phyloP scores from a whole-genome alignment of 2,888 invertebrate species.

The Scaeva pyrastri region DNA sequence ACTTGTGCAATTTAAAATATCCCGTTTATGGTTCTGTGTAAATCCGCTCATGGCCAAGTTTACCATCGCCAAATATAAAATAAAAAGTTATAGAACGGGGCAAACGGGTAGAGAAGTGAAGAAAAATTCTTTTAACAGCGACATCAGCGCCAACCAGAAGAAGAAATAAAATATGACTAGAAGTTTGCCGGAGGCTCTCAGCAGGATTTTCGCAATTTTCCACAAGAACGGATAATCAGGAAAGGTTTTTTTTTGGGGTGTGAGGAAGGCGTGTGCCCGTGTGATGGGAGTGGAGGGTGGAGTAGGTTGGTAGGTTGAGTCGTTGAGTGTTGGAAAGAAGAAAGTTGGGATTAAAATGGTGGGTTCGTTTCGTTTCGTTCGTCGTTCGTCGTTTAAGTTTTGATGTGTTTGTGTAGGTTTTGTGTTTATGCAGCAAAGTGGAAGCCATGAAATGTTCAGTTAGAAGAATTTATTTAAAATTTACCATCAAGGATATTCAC shows the following conservation, averaged over 20 bases:
- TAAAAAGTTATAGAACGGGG: constrained; percentile 6
- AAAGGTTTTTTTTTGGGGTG: background rate
- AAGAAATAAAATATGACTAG: constrained; percentile 66
- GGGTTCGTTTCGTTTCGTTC: background rate
- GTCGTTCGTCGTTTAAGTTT: background rate
- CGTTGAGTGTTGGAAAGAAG: background rate
- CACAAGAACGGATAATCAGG: constrained; percentile 48
- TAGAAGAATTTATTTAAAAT: constrained; percentile 43
- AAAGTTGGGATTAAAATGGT: background rate
- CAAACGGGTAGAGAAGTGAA: too few species aligned
- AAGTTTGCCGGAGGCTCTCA: constrained; percentile 47
- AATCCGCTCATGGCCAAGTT: background rate
- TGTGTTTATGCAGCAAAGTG: constrained; percentile 27
- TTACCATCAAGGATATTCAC: constrained; percentile 44
- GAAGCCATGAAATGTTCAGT: constrained; percentile 56
- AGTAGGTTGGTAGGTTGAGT: too few species aligned
- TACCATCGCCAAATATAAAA: constrained; percentile 17
- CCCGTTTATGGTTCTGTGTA: background rate
- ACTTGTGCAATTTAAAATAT: too few species aligned
- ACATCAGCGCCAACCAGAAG: constrained; percentile 34
- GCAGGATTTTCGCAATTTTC: constrained; percentile 61
- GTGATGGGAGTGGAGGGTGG: too few species aligned
- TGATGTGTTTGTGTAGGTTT: constrained; percentile 14
- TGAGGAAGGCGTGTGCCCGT: too few species aligned
- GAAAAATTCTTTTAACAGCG: constrained; percentile 35